These are phyloP conservation scores for Nemopilema nomurai DNA, from an alignment of 30 jellyfish, hydroid and myxozoan species.

Conservation along the genomic window DNA sequence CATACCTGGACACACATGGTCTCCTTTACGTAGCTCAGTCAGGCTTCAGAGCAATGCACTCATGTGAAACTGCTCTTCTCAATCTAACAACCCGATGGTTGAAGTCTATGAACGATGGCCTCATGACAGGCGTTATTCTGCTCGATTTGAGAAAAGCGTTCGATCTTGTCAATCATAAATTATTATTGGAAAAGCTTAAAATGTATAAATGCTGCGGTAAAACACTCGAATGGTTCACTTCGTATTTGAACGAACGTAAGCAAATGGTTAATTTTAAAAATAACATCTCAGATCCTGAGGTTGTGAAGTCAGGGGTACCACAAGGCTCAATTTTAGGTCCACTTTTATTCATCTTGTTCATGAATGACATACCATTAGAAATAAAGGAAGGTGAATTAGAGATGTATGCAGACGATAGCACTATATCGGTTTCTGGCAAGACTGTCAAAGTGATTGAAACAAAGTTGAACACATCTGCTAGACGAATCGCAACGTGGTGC, in stretches of 20 bases:
- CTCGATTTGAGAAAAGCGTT: slow-evolving; percentile 38
- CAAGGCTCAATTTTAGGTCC: slow-evolving; percentile 76
- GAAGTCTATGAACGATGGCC: slow-evolving; percentile 17
- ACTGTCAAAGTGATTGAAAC: slow-evolving; percentile 42
- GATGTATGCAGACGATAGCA: slow-evolving; percentile 66
- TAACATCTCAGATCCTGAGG: slow-evolving; percentile 71
- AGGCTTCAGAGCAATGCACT: slow-evolving; percentile 15
- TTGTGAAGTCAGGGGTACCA: slow-evolving; percentile 74
- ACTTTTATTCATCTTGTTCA: slow-evolving; percentile 55
- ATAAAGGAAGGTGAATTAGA: slow-evolving; percentile 42
- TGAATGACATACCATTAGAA: slow-evolving; percentile 52
- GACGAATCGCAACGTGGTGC: slow-evolving; percentile 65
- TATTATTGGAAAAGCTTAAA: slow-evolving; percentile 34
- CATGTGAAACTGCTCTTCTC: slow-evolving; percentile 5
- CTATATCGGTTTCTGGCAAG: slow-evolving; percentile 50
- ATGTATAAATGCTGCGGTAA: slow-evolving; percentile 60
- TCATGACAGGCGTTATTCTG: slow-evolving; percentile 33
- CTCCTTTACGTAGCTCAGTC: slow-evolving; percentile 48
- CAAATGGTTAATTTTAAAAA: slow-evolving; percentile 49
- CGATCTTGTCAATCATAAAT: slow-evolving; percentile 32
- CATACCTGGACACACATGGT: slow-evolving; percentile 39
- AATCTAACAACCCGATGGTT: slow-evolving; percentile 18
- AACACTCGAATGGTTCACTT: slow-evolving; percentile 61
- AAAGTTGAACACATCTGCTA: slow-evolving; percentile 53
- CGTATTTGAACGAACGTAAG: slow-evolving; percentile 51